These are phyloP conservation scores for Monoplex corrugatus DNA, from an alignment of 2,888 invertebrate species.

Conservation along the genomic window DNA sequence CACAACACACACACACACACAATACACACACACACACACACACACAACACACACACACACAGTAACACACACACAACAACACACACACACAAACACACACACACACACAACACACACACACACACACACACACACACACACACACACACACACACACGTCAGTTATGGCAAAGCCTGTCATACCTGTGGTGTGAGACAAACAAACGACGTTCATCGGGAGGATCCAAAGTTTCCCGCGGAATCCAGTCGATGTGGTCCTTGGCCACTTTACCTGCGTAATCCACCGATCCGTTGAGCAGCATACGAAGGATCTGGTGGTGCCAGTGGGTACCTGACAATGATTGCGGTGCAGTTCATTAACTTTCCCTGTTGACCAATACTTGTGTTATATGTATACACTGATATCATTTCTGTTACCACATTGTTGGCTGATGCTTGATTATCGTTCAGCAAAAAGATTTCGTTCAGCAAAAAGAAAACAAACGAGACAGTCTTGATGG, in stretches of 20 bases:
- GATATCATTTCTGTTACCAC: too few species aligned
- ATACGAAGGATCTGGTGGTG: background rate
- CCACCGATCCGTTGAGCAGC: background rate
- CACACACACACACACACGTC: background rate
- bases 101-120: background rate
- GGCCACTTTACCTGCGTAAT: background rate
- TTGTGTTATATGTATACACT: background rate
- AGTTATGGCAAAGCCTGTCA: background rate
- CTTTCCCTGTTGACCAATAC: background rate
- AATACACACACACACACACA: conserved; percentile 9
- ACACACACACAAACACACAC: background rate
- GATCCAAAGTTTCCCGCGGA: background rate
- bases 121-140: background rate
- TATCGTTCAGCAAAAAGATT: background rate
- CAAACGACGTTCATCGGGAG: background rate
- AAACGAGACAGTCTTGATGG: too few species aligned
- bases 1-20: conserved; percentile 17
- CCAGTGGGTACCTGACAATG: background rate
- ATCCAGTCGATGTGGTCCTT: background rate
- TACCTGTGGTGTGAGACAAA: background rate
- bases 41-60: background rate
- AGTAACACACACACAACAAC: background rate
- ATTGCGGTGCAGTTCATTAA: background rate
- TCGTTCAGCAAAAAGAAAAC: background rate
- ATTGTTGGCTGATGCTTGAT: too few species aligned